phyloP scores from a whole-genome alignment of 2,888 invertebrate species.

The Nemotelus nigrinus region DNA sequence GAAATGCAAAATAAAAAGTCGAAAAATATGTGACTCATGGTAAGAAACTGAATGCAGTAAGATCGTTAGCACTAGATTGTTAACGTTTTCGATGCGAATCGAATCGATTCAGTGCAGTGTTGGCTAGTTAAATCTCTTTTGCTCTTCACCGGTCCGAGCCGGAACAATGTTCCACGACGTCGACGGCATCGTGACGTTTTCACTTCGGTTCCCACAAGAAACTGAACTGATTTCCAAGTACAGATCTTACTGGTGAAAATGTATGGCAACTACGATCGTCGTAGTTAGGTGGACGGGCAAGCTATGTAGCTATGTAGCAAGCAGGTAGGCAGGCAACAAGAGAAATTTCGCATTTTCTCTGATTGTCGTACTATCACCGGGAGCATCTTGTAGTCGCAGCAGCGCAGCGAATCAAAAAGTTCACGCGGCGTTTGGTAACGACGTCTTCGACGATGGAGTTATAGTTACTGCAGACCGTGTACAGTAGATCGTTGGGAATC shows the following conservation, averaged over 20 bases:
- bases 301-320: not conserved
- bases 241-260: not conserved
- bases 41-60: not conserved
- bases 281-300: no score
- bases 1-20: not conserved
- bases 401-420: not conserved
- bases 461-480: not conserved
- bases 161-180: not conserved
- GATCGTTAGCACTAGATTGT: constrained; percentile 10
- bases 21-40: constrained; percentile 15
- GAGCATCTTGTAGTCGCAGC: not conserved
- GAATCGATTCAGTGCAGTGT: not conserved
- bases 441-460: not conserved
- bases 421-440: not conserved
- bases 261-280: not conserved
- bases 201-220: constrained; percentile 18
- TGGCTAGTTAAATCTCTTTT: constrained; percentile 11
- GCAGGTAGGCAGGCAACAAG: constrained; percentile 10
- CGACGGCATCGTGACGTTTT: not conserved
- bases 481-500: not conserved
- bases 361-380: not conserved
- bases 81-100: not conserved
- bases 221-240: constrained; percentile 35
- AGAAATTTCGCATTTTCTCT: constrained; percentile 33
- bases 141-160: not conserved